phyloP scores from a whole-genome alignment of 2,888 invertebrate species.

The Chymomyza amoena region DNA sequence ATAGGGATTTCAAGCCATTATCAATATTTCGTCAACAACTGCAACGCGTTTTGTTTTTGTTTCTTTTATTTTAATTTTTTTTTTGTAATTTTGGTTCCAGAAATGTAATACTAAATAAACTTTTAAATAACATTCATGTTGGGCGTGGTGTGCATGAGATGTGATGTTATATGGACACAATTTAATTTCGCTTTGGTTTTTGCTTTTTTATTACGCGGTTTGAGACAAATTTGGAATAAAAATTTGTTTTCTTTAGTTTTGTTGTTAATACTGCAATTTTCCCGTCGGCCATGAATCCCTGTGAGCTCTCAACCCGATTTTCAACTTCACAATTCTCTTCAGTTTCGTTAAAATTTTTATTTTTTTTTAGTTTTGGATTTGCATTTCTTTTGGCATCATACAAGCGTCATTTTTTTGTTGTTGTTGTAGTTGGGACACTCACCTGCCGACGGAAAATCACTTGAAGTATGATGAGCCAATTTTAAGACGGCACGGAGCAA shows the following conservation, averaged over 20 bases:
- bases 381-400: slow-evolving; percentile 75
- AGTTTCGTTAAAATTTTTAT: slow-evolving; percentile 39
- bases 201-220: slow-evolving; percentile 21
- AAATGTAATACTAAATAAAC: slow-evolving; percentile 21
- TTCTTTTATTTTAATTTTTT: slow-evolving; percentile 33
- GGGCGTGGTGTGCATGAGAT: slow-evolving; percentile 28
- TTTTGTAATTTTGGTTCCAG: neutral
- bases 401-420: slow-evolving; percentile 43
- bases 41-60: slow-evolving; percentile 14
- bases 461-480: neutral
- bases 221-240: slow-evolving; percentile 38
- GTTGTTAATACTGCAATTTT: slow-evolving; percentile 14
- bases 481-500: neutral
- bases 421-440: slow-evolving; percentile 64
- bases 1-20: slow-evolving; percentile 80
- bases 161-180: slow-evolving; percentile 19
- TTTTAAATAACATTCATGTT: slow-evolving; percentile 5
- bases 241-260: slow-evolving; percentile 16
- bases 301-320: slow-evolving; percentile 79
- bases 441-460: slow-evolving; percentile 62
- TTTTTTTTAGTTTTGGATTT: slow-evolving; percentile 61
- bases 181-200: slow-evolving; percentile 29
- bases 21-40: slow-evolving; percentile 1
- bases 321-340: slow-evolving; percentile 50
- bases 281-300: slow-evolving; percentile 80